Base-by-base conservation (phyloP, 2,888 invertebrate species). In the Scaptomyza polygonia region DNA sequence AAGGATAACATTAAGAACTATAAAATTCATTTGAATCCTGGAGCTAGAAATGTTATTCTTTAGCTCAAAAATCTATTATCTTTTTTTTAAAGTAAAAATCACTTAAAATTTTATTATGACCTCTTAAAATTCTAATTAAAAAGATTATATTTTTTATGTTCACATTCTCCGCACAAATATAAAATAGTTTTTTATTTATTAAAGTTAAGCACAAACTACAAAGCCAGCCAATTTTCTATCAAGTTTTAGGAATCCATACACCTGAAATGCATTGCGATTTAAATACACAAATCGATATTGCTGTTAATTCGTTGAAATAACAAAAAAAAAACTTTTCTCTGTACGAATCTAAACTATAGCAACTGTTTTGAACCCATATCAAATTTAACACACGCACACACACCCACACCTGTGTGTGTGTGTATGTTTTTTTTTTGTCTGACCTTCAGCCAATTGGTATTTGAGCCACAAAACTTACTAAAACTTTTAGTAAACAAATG, bases 401-500 rank as follows among this genome's bases (percentile, higher is more conserved):
- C 0, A n/a, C 2, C 5, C n/a, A 39, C 11, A 16, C 5, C n/a
- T 4, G n/a, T 7, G 5, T 9, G 12, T 12, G n/a, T n/a, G n/a
- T n/a, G n/a, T n/a, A n/a, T n/a, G n/a, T n/a, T n/a, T n/a, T n/a
- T n/a, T n/a, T n/a, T 8, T 57, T 18, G 42, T 16, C 18, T 53
- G 61, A 67, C 73, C 70, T 73, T 70, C 66, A n/a, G n/a, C 7
- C 18, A 8, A 44, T 25, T 27, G 44, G 12, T 45, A 65, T 59
- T 42, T 65, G 36, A 51, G 54, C 32, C n/a, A 34, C 14, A 57
- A 51, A 42, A 39, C 39, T 14, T 29, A 40, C 51, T 58, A 64
- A 70, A 67, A 59, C 70, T 59, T 73, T 6, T 27, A 36, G 67
- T 63, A 52, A 73, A 73, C 70, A 70, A 16, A 36, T 48, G 27